Evolutionary conservation across 2,113 vertebrate species (phyloP).

Genomic region (Perca schrenkii): DNA sequence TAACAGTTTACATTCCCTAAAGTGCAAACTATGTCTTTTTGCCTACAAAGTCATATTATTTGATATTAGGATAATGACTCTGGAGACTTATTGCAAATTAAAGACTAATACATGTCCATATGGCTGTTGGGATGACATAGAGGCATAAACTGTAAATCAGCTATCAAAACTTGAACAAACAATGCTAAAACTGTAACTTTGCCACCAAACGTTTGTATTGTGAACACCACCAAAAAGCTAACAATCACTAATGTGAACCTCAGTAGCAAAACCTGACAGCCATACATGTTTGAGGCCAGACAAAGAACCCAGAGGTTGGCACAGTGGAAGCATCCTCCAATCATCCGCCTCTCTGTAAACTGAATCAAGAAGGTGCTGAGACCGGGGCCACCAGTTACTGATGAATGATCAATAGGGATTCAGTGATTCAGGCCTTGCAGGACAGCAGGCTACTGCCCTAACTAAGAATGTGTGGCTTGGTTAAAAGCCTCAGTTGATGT

Average conservation of each 20-base stretch:
- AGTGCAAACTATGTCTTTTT: background rate
- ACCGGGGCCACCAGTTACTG: constrained; percentile 20
- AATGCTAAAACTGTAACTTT: background rate
- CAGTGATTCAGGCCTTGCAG: constrained; percentile 36
- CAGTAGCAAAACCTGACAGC: background rate
- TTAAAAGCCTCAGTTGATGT: constrained; percentile 20
- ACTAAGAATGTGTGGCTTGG: constrained; percentile 31
- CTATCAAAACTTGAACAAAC: background rate
- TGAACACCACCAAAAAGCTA: background rate
- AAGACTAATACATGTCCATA: background rate
- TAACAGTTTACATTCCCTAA: background rate
- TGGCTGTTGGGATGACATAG: background rate
- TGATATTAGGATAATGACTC: background rate
- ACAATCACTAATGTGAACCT: constrained; percentile 1
- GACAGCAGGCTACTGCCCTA: constrained; percentile 34
- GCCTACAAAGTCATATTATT: background rate
- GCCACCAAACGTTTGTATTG: background rate
- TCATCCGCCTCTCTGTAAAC: constrained; percentile 21
- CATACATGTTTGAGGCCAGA: constrained; percentile 4
- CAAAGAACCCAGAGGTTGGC: constrained; percentile 5
- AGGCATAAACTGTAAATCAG: background rate
- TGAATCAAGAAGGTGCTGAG: constrained; percentile 48
- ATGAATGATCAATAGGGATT: constrained; percentile 61
- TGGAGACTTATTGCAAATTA: background rate
- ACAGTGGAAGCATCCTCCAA: constrained; percentile 5